These are phyloP conservation scores for Kryptolebias marmoratus DNA, from an alignment of 2,113 vertebrate genomes.

Conservation along the genomic window DNA sequence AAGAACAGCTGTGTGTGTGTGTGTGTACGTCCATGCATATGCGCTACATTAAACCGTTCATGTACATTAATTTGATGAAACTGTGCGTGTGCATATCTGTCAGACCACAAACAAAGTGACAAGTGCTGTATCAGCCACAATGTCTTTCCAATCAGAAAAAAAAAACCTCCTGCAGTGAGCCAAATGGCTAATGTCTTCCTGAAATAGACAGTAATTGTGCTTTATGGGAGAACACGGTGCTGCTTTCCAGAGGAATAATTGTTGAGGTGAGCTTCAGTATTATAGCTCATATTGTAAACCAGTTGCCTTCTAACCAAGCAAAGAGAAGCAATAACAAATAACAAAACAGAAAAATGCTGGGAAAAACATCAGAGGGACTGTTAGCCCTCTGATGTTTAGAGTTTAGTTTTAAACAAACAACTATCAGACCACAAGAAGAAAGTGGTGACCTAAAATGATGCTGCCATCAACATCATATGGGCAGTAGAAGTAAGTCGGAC, in stretches of 20 bases:
- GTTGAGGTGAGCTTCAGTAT: background rate
- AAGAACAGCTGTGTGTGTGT: background rate
- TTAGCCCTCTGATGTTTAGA: background rate
- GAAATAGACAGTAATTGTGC: constrained; percentile 39
- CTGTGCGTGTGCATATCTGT: constrained; percentile 20
- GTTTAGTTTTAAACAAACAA: background rate
- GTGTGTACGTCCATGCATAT: constrained; percentile 6
- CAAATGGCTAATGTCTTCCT: constrained; percentile 36
- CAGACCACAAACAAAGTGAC: constrained; percentile 33
- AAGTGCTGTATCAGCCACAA: constrained; percentile 5
- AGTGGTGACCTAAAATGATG: too few species aligned
- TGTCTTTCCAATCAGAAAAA: constrained; percentile 21
- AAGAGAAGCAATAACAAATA: background rate
- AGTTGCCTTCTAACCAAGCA: background rate
- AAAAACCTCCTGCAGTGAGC: constrained; percentile 25
- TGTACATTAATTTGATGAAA: constrained; percentile 1
- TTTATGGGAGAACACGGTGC: background rate
- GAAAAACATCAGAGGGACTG: background rate
- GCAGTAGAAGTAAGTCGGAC: too few species aligned
- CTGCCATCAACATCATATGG: too few species aligned
- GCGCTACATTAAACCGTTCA: background rate
- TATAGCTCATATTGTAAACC: background rate
- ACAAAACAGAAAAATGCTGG: background rate
- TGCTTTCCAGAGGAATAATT: background rate
- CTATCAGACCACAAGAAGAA: background rate